These are phyloP conservation scores for Aethes cnicana DNA, from an alignment of 2,888 invertebrate genomes.

Conservation along the genomic window DNA sequence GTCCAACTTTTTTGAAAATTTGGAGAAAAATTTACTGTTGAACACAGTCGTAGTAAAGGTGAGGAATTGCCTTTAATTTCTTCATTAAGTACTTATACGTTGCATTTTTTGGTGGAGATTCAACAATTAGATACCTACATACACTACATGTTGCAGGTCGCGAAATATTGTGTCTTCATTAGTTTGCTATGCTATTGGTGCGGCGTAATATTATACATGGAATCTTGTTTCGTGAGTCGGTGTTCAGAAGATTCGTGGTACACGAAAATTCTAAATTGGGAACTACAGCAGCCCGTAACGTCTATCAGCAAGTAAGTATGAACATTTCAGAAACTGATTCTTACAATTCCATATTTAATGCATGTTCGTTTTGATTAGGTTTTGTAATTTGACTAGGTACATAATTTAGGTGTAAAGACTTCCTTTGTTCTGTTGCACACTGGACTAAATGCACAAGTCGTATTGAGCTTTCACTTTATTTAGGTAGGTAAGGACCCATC, in stretches of 20 bases:
- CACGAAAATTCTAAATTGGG: constrained; percentile 56
- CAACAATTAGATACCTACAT: not conserved
- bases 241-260: constrained; percentile 79
- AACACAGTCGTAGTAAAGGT: constrained; percentile 70
- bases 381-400: too few relatives aligned
- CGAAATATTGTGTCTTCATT: constrained; percentile 74
- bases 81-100: too few relatives aligned
- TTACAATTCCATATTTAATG: too few relatives aligned
- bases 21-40: constrained; percentile 65
- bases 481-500: too few relatives aligned
- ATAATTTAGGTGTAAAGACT: too few relatives aligned
- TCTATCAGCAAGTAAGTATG: constrained; percentile 48
- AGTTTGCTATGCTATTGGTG: constrained; percentile 75
- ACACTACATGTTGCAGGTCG: constrained; percentile 48
- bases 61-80: constrained; percentile 1
- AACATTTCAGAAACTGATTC: too few relatives aligned
- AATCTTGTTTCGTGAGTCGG: constrained; percentile 73
- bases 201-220: constrained; percentile 76
- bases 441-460: too few relatives aligned
- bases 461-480: too few relatives aligned
- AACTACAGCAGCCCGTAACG: constrained; percentile 41
- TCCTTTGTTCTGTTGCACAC: too few relatives aligned
- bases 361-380: too few relatives aligned
- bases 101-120: not conserved
- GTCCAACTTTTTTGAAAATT: constrained; percentile 68